Base-by-base conservation (phyloP, 2,888 invertebrate genomes). In the Caenorhabditis auriculariae region DNA sequence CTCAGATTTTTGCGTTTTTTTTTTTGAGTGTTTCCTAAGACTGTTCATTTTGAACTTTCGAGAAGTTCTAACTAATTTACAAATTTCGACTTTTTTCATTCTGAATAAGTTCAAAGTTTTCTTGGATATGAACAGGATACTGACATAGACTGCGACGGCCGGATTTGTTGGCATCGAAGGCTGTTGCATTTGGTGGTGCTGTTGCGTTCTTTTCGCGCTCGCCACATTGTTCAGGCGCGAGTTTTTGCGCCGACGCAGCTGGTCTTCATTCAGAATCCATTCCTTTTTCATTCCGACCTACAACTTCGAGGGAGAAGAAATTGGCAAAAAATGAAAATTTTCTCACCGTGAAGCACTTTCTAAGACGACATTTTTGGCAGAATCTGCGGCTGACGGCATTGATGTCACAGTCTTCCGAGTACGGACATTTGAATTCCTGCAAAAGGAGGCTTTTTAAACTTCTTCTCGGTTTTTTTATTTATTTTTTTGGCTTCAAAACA, bases 191-290 rank as follows among this genome's bases (percentile, higher is more conserved):
- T 48, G 42, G 32, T 24, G 54, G 32, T 51, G 51, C 1, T 44
- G 1, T 39, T 57, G 39, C n/a, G n/a, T n/a, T 43, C 55, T 63
- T 41, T 42, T 55, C 15, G 61, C 56, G 21, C 41, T 57, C 23
- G 57, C 51, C 44, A 68, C 57, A 54, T 70, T 71, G 55, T 80
- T 80, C 37, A 80, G 58, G 7, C 80, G 74, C 2, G 77, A 76
- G 64, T 80, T 80, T 54, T 79, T 79, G 28, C 69, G 69, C 61
- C 82, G 77, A 44, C 69, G 52, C 24, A 78, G 60, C 80, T 94
- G 94, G 74, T 91, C 90, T 51, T 95, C 94, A 0, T 93, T 91
- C 90, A 96, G 91, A 15, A 96, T 96, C 82, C 92, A 91, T 78
- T 95, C 94, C 80, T 93, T 93, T 72, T 91, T 90, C 96, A 96